Percentiles rank a stretch among this genome's conserved stretches.
phyloP scores from a whole-genome alignment of 2,113 vertebrate species.

The Hystrix cristata region DNA sequence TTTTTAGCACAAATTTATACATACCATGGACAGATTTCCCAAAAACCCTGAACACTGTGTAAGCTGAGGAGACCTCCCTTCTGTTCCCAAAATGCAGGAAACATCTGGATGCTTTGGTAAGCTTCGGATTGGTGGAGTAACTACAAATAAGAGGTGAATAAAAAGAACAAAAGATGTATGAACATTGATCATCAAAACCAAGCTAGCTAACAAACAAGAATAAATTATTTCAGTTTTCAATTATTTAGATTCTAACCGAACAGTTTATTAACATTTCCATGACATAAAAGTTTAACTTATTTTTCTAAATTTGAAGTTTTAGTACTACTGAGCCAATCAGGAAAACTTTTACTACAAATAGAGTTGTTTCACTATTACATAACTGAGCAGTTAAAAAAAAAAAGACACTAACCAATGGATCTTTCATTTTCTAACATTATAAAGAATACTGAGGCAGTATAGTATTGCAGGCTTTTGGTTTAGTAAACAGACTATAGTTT shows the following conservation, averaged over 20 bases:
- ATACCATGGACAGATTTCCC: constrained; percentile 89
- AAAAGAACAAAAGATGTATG: neutral
- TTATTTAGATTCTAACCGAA: constrained; percentile 42
- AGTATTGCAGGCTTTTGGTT: neutral
- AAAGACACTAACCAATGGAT: neutral
- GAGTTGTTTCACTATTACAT: constrained; percentile 35
- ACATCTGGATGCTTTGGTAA: constrained; percentile 88
- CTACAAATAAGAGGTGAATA: constrained; percentile 77
- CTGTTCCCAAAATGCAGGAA: constrained; percentile 88
- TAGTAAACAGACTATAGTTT: neutral
- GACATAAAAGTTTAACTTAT: constrained; percentile 31
- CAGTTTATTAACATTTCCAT: constrained; percentile 45
- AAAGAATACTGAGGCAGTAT: neutral
- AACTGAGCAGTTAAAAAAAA: neutral
- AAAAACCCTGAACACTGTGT: constrained; percentile 86
- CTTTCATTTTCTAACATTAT: constrained; percentile 21
- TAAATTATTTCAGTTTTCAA: constrained; percentile 46
- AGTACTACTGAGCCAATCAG: neutral
- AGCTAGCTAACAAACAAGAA: neutral
- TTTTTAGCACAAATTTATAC: constrained; percentile 66
- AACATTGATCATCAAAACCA: constrained; percentile 2
- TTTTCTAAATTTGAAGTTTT: constrained; percentile 41
- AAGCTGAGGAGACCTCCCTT: constrained; percentile 87
- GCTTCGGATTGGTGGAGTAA: constrained; percentile 85
- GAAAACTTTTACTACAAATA: constrained; percentile 43